These are phyloP conservation scores for Odontothrips loti DNA, from an alignment of 2,888 invertebrate genomes.

Conservation along the genomic window DNA sequence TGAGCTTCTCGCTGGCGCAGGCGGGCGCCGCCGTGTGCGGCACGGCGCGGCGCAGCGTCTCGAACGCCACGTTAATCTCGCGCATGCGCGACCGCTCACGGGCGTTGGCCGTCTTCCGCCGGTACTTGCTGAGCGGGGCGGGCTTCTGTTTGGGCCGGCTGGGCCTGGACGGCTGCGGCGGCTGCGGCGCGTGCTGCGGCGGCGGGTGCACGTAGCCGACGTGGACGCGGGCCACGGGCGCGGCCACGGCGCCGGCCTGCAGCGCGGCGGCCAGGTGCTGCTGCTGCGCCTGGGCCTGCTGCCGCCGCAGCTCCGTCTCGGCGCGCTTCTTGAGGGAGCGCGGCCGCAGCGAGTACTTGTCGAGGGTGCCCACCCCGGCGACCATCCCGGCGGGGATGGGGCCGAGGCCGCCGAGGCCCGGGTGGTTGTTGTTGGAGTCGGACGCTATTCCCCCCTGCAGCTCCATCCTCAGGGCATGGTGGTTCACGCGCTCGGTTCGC, in stretches of 20 bases:
- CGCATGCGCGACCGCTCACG: conserved; percentile 82
- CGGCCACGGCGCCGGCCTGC: conserved; percentile 34
- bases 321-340: conserved; percentile 58
- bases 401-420: conserved; percentile 40
- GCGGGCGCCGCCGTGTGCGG: conserved; percentile 50
- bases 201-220: conserved; percentile 66
- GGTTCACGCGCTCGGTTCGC: background rate
- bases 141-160: conserved; percentile 53
- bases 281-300: conserved; percentile 45
- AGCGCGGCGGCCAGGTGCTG: conserved; percentile 42
- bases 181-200: conserved; percentile 48
- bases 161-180: conserved; percentile 42
- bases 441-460: conserved; percentile 33
- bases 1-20: conserved; percentile 65
- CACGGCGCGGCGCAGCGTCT: conserved; percentile 70
- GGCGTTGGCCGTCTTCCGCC: conserved; percentile 85
- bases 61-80: conserved; percentile 86
- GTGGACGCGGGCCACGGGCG: conserved; percentile 27
- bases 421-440: conserved; percentile 48
- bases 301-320: conserved; percentile 44
- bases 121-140: conserved; percentile 77
- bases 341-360: conserved; percentile 65
- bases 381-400: conserved; percentile 42
- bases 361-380: conserved; percentile 39
- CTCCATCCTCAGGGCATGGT: conserved; percentile 21